Evolutionary conservation across 1,140 invertebrate species (phyloP), one percentile per base, ranked within the genome.

Genomic region (Neodiprion fabricii): DNA sequence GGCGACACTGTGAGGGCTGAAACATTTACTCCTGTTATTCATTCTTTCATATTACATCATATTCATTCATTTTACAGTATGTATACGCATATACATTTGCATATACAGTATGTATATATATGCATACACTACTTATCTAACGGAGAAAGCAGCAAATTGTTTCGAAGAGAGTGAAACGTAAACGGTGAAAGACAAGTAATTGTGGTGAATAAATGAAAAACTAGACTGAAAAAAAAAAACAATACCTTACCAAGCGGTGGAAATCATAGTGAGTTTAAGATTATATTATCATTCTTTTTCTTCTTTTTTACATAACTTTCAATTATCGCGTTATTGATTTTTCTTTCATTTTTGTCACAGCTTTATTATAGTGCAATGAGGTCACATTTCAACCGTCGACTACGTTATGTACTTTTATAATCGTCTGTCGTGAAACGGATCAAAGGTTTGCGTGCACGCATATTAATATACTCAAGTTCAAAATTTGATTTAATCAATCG

Each of bases 21-120:
- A 61, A 61, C 53, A 17, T 61, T 14, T 61, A 61, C 11, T 61
- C 53, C 11, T 61, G 9, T 12, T 61, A 12, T 61, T 61, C 53
- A 61, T 61, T 17, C 53, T 61, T 61, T 61, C 53, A 17, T 61
- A 61, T 61, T 61, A 61, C 53, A 61, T 17, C 53, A 61, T 61
- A 61, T 61, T 61, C 28, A 61, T 61, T 61, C 53, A 17, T 61
- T 61, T 61, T 61, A 61, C 53, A 9, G 53, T 61, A 61, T 17
- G 17, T 65, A 65, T 65, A 14, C 1, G 7, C 17, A 65, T 65
- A 65, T 65, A 65, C 61, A 65, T 65, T 14, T 7, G 1, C 17
- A 65, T 14, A 14, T 65, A 21, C 17, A 65, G 12, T 65, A 65
- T 65, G 17, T 65, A 65, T 65, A 65, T 65, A 14, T 65, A 65